Percentiles rank a stretch among this genome's conserved stretches.
phyloP scores from a whole-genome alignment of 2,113 vertebrate species.

The Podarcis cretensis region DNA sequence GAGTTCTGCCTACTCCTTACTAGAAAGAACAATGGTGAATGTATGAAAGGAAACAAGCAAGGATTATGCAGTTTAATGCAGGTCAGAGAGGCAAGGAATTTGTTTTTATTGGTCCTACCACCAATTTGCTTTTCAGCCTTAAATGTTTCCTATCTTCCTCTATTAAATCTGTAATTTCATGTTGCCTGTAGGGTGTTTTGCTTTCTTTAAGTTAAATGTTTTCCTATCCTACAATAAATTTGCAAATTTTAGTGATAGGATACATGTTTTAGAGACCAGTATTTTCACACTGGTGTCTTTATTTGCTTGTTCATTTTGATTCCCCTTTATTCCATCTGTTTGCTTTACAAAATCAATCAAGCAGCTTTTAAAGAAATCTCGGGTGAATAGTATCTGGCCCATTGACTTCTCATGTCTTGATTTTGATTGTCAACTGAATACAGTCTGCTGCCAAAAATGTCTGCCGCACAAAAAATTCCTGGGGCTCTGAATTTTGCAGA shows the following conservation, averaged over 20 bases:
- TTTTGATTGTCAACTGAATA: neutral
- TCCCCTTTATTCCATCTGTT: neutral
- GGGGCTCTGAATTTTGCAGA: neutral
- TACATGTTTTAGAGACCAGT: too few species aligned
- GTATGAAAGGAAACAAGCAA: neutral
- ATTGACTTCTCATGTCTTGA: neutral
- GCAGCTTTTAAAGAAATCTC: neutral
- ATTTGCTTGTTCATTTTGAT: neutral
- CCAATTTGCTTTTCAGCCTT: too few species aligned
- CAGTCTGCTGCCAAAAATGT: neutral
- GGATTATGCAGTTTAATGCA: neutral
- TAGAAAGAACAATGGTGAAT: neutral
- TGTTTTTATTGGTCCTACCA: too few species aligned
- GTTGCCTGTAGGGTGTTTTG: too few species aligned
- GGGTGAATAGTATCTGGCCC: neutral
- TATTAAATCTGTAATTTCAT: too few species aligned
- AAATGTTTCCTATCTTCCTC: too few species aligned
- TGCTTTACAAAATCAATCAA: conserved; percentile 3
- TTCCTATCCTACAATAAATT: neutral
- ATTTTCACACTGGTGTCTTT: too few species aligned
- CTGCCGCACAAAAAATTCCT: neutral
- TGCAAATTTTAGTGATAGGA: too few species aligned
- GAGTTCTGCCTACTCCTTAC: neutral
- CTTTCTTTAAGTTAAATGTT: neutral
- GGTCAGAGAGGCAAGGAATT: neutral